Evolutionary conservation across 2,888 invertebrate genomes (phyloP), one percentile per base, ranked within the genome.

Genomic region (Caradrina clavipalpis): DNA sequence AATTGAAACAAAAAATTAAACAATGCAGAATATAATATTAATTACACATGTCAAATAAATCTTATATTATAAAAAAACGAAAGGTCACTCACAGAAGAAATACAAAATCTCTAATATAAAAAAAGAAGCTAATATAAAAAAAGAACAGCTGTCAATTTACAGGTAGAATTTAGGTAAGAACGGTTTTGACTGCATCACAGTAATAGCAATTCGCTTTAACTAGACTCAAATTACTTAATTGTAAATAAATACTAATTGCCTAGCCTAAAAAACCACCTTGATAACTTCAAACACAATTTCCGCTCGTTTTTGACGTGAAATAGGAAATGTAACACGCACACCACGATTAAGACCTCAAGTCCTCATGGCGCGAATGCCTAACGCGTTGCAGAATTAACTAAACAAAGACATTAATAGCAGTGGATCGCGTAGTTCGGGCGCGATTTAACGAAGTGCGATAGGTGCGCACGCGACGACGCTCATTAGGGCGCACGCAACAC

Each of bases 401-500:
- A 88, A 88, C 87, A 87, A 84, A 90, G 85, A 89, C 85, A 87
- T 89, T 87, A 88, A 88, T 85, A 84, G 76, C 81, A 39, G 39
- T 8, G 77, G 79, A 69, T 69, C 87, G 89, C 91, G 92, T 91
- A 91, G 87, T 87, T 82, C 91, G 89, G 92, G 89, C 88, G 91
- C 92, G 90, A 93, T 91, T 90, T 93, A 93, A 91, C 91, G 91
- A 91, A 91, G 90, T 89, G 85, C 89, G 91, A 90, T 90, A 87
- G 89, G 76, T 92, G 90, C 89, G 93, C 95, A 95, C 94, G 95
- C 95, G 94, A 95, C 90, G 88, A 35, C 86, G 90, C 92, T 94
- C 94, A 94, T 95, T 95, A 95, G 91, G 88, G 85, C 87, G 86
- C 95, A 95, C 94, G 95, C 95, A 93, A 94, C 85, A 80, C 81